Base-by-base conservation (phyloP, 2,888 invertebrate genomes). In the Periphyllus acericola region DNA sequence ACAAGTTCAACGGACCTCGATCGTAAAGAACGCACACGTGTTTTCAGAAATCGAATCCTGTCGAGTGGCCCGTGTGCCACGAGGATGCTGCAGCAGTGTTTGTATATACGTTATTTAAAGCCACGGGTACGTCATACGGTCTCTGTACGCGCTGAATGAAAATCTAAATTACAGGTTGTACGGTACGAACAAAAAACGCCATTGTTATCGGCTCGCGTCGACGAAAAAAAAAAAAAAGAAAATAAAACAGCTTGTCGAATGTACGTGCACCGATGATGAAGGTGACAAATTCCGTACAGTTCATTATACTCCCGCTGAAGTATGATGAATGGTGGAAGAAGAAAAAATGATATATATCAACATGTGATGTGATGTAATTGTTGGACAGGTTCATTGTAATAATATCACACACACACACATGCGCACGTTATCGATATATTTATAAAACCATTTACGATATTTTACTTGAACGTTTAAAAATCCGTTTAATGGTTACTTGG, bases 211-310 rank as follows among this genome's bases (percentile, higher is more conserved):
- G n/a, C 68, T 68, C 25, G 46, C 19, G 29, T 34, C 34, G 46
- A 52, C 68, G 17, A 34, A 79, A 19, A 34, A 46, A 78, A n/a
- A 85, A 86, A 68, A 83, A 84, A 46, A 60, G 1, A 78, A 85
- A 74, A 86, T 86, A 87, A 80, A 81, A 80, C 36, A 29, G 86
- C 72, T 74, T 52, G 79, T 72, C 74, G 72, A 66, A 72, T 34
- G 81, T 60, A 74, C 29, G 29, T 72, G 40, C 72, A 55, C 36
- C 83, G 19, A 52, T 34, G 76, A 60, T 29, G 74, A 75, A 75
- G 81, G 87, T 87, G 87, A 87, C 66, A 81, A 87, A 87, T 87
- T 87, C 87, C 87, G 32, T 74, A 87, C 80, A 87, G 87, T 87
- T 87, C 87, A 74, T 87, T 87, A 87, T 87, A 87, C 87, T 81